Percentiles rank a stretch among this genome's conserved stretches.
Evolutionary conservation across 2,888 invertebrate species (phyloP).

Genomic region (Chirona hameri): DNA sequence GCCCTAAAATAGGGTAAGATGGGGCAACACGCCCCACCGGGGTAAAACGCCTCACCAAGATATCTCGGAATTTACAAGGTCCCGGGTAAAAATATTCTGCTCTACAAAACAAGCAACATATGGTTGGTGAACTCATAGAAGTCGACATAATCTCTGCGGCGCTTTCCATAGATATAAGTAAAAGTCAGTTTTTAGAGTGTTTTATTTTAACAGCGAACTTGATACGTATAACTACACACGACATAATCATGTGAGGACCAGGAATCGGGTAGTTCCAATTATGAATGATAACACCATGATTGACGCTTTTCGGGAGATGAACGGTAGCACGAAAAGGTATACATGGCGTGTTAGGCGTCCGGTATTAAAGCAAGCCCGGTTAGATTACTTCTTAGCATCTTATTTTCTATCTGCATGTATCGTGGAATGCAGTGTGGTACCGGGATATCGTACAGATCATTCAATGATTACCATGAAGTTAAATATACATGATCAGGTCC

Average conservation of each 20-base stretch:
- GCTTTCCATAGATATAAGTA: no score
- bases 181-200: no score
- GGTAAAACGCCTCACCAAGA: no score
- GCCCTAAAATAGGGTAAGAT: no score
- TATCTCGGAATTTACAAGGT: no score
- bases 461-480: background rate
- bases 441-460: background rate
- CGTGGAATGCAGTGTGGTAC: background rate
- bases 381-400: background rate
- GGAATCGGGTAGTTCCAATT: background rate
- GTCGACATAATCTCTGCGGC: no score
- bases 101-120: no score
- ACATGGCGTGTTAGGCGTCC: background rate
- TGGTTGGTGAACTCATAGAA: no score
- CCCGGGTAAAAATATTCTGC: no score
- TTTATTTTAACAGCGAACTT: background rate
- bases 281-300: background rate
- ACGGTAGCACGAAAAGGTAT: background rate
- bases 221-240: background rate
- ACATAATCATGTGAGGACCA: background rate
- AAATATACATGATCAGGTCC: background rate
- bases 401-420: background rate
- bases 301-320: background rate
- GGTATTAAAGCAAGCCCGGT: background rate
- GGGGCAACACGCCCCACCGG: no score